Conservation (phyloP, 2,888 invertebrate species). For the Megamerina dolium region DNA sequence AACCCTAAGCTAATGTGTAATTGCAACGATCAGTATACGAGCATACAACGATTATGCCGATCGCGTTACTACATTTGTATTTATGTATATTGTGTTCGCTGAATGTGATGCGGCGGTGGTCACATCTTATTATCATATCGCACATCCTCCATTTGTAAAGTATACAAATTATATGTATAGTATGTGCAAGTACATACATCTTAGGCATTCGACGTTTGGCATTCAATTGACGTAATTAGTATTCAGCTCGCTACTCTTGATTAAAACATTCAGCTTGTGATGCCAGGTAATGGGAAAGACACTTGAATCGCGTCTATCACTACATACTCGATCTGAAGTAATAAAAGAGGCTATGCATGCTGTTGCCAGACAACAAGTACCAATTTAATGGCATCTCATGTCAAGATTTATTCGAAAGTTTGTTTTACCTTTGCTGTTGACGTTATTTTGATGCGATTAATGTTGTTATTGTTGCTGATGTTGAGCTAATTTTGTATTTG, state of each 20-base stretch:
- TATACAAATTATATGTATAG: neutral
- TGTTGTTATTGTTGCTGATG: neutral
- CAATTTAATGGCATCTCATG: constrained; percentile 38
- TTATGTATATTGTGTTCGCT: too few species aligned
- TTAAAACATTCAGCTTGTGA: neutral
- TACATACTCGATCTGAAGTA: neutral
- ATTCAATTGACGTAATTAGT: neutral
- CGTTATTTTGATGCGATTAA: neutral
- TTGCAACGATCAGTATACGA: too few species aligned
- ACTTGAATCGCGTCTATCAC: neutral
- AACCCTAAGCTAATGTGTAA: too few species aligned
- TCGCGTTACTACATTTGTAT: too few species aligned
- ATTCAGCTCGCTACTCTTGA: neutral
- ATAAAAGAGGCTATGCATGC: neutral
- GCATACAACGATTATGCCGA: too few species aligned
- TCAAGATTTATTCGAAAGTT: constrained; percentile 16
- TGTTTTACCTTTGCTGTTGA: neutral
- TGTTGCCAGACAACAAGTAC: constrained; percentile 27
- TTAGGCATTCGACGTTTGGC: neutral
- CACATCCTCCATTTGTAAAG: neutral
- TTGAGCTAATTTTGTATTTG: neutral
- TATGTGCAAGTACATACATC: neutral
- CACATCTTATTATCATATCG: neutral
- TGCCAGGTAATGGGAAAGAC: neutral
- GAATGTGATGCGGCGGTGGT: too few species aligned